phyloP scores from a whole-genome alignment of 2,113 vertebrate genomes.

The Panurus biarmicus region DNA sequence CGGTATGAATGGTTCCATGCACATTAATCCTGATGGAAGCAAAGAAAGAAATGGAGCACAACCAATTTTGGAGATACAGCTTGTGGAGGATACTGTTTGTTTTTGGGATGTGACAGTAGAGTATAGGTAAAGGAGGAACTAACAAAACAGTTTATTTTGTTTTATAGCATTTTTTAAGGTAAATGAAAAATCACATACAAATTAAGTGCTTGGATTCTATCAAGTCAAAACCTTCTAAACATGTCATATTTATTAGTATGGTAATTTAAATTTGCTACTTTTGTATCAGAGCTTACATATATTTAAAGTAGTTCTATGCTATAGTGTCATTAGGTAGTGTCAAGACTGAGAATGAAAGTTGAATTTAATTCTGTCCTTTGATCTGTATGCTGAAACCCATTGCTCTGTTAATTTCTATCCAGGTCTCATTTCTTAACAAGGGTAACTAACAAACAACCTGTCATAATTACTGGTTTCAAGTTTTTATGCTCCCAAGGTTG shows the following conservation, averaged over 20 bases:
- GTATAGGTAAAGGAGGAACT: constrained; percentile 76
- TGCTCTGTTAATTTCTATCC: neutral
- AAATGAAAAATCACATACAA: neutral
- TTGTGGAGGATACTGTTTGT: constrained; percentile 79
- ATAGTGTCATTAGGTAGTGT: neutral
- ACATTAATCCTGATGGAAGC: constrained; percentile 74
- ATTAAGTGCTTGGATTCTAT: neutral
- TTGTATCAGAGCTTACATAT: neutral
- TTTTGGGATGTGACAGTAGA: constrained; percentile 87
- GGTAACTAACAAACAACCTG: neutral
- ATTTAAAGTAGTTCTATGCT: neutral
- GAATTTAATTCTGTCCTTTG: neutral
- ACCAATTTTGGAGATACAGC: constrained; percentile 77
- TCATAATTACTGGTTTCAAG: neutral
- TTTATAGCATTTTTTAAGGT: neutral
- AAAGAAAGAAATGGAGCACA: constrained; percentile 52
- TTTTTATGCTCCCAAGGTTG: neutral
- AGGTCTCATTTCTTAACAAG: neutral
- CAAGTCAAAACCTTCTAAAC: neutral
- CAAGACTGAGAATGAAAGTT: neutral
- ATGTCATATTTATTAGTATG: neutral
- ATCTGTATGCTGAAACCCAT: neutral
- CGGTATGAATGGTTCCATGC: constrained; percentile 90
- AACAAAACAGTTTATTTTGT: neutral
- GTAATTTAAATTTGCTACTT: neutral